Evolutionary conservation across 2,888 invertebrate genomes (phyloP).

Genomic region (Caenorhabditis sp.): DNA sequence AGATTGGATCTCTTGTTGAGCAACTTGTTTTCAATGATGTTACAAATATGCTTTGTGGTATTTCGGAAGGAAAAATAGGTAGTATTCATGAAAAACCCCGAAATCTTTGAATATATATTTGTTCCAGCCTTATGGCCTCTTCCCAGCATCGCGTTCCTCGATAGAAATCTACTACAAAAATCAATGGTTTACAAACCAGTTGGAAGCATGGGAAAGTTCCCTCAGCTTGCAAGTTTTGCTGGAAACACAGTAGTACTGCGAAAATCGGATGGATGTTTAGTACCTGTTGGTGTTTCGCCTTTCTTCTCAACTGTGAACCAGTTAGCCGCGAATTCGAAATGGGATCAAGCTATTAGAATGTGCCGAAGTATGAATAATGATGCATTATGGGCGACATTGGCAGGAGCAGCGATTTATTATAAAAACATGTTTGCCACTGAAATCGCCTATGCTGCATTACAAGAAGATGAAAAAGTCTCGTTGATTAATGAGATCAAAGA

Average conservation of each 20-base stretch:
- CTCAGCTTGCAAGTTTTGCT: constrained; percentile 57
- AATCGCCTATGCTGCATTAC: constrained; percentile 90
- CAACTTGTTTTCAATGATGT: constrained; percentile 80
- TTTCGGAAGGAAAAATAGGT: constrained; percentile 79
- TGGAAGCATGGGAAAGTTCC: constrained; percentile 70
- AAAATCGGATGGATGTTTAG: constrained; percentile 86
- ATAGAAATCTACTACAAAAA: constrained; percentile 78
- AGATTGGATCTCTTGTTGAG: constrained; percentile 80
- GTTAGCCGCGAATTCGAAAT: constrained; percentile 77
- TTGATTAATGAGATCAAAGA: constrained; percentile 60
- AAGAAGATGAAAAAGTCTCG: constrained; percentile 76
- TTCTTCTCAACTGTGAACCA: constrained; percentile 75
- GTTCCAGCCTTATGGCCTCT: constrained; percentile 80
- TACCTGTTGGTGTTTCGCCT: constrained; percentile 80
- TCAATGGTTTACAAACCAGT: constrained; percentile 74
- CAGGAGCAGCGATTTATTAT: constrained; percentile 86
- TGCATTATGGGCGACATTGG: constrained; percentile 89
- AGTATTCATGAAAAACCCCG: not conserved
- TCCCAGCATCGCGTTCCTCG: constrained; percentile 80
- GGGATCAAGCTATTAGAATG: constrained; percentile 85
- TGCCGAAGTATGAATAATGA: constrained; percentile 77
- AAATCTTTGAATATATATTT: not conserved
- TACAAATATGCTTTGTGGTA: constrained; percentile 76
- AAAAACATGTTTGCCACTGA: constrained; percentile 89
- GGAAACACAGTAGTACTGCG: constrained; percentile 81